A percentile compares a stretch with the other conserved stretches of the same genome.
Evolutionary conservation across 2,888 invertebrate species (phyloP).

Genomic region (Pandemis heparana): DNA sequence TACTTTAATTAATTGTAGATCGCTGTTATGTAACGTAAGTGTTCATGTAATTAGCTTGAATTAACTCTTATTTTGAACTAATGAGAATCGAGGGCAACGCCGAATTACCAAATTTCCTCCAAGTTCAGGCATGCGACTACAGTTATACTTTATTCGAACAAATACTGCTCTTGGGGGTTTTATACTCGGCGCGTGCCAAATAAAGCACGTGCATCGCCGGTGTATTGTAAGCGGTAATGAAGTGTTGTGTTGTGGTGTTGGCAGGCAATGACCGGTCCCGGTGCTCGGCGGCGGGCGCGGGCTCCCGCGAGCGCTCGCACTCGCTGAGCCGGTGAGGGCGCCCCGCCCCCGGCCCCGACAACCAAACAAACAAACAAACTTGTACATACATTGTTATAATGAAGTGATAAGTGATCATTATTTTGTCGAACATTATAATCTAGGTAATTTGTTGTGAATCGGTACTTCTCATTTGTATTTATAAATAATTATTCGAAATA

Average conservation of each 20-base stretch:
- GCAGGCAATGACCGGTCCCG: constrained; percentile 81
- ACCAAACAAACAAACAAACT: constrained; percentile 54
- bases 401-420: constrained; percentile 83
- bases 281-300: constrained; percentile 70
- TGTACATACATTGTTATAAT: constrained; percentile 69
- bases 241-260: constrained; percentile 37
- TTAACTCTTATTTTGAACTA: background rate
- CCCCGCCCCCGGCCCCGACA: constrained; percentile 43
- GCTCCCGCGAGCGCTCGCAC: constrained; percentile 81
- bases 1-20: too few relatives aligned
- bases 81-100: background rate
- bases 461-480: constrained; percentile 85
- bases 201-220: background rate
- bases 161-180: background rate
- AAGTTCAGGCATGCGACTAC: background rate
- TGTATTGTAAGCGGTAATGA: background rate
- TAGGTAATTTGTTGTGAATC: constrained; percentile 84
- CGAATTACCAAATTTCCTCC: background rate
- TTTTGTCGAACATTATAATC: constrained; percentile 79
- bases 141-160: background rate
- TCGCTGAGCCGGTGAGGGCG: constrained; percentile 75
- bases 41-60: background rate
- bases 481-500: constrained; percentile 82
- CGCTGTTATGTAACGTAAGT: background rate
- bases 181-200: background rate